Evolutionary conservation across 2,113 vertebrate species (phyloP).

Genomic region (Oxyura jamaicensis): DNA sequence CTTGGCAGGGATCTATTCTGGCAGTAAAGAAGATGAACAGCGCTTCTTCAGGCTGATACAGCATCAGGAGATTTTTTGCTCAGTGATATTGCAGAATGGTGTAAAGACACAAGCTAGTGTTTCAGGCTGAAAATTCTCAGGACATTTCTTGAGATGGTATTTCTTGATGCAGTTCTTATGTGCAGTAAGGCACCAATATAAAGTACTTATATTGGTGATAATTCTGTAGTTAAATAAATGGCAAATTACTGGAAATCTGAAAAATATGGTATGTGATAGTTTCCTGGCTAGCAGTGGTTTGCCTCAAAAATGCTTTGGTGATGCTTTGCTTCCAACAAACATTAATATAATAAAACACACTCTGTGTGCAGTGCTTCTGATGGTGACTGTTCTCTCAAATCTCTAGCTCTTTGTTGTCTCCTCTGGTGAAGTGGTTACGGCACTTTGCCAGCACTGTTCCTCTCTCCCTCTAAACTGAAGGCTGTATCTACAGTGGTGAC

Average conservation of each 20-base stretch:
- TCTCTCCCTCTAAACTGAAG: not conserved
- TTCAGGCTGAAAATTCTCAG: not conserved
- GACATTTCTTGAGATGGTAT: not conserved
- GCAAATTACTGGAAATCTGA: conserved; percentile 49
- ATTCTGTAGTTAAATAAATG: not conserved
- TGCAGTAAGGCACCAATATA: not conserved
- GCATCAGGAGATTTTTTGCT: not conserved
- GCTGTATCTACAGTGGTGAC: not conserved
- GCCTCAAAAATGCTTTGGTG: conserved; percentile 67
- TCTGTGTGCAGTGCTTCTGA: conserved; percentile 51
- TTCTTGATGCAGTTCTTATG: not conserved
- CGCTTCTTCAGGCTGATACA: not conserved
- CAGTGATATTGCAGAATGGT: not conserved
- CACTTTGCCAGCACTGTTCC: not conserved
- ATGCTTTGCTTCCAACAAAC: conserved; percentile 59
- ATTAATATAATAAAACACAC: conserved; percentile 27
- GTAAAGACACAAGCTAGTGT: not conserved
- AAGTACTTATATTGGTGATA: not conserved
- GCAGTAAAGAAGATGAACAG: not conserved
- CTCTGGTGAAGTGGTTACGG: conserved; percentile 36
- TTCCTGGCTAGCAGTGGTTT: conserved; percentile 65
- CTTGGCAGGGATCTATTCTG: conserved; percentile 45
- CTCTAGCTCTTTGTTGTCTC: conserved; percentile 50
- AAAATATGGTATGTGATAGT: conserved; percentile 14
- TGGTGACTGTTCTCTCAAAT: conserved; percentile 32